phyloP scores from a whole-genome alignment of 2,888 invertebrate species.

The Odontocolon sp. region DNA sequence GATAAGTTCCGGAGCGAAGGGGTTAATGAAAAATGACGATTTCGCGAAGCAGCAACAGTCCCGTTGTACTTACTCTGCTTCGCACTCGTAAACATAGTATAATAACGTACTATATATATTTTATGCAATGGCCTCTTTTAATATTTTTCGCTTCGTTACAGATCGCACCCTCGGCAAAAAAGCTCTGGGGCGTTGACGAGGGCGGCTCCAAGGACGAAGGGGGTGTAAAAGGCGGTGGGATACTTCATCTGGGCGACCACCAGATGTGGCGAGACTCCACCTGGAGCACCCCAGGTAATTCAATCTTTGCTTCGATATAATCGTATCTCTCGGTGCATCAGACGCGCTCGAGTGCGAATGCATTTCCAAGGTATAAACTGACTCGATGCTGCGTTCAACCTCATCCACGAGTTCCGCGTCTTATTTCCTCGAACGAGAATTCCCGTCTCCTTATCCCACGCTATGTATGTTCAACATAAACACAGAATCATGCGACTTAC shows the following conservation, averaged over 20 bases:
- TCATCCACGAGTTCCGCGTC: neutral
- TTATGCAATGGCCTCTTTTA: conserved; percentile 64
- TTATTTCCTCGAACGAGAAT: neutral
- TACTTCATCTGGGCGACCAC: conserved; percentile 89
- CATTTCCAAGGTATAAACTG: neutral
- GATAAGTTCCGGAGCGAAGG: too few relatives aligned
- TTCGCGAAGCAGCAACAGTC: too few relatives aligned
- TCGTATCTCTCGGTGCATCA: conserved; percentile 21
- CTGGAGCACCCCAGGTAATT: conserved; percentile 93
- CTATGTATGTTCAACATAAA: neutral
- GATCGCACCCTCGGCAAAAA: conserved; percentile 97
- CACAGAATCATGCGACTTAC: neutral
- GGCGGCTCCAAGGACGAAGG: conserved; percentile 84
- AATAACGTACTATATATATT: neutral
- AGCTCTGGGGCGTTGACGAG: conserved; percentile 90
- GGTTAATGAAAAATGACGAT: too few relatives aligned
- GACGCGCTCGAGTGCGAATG: neutral
- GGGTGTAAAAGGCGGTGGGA: conserved; percentile 87
- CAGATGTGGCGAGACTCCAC: conserved; percentile 96
- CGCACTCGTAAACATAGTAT: too few relatives aligned
- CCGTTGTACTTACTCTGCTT: too few relatives aligned
- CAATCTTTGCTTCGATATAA: conserved; percentile 6
- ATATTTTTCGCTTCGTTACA: conserved; percentile 81
- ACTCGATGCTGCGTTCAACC: neutral
- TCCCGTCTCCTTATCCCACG: neutral